Evolutionary conservation across 2,113 vertebrate genomes (phyloP).

Genomic region (Meleagris gallopavo): DNA sequence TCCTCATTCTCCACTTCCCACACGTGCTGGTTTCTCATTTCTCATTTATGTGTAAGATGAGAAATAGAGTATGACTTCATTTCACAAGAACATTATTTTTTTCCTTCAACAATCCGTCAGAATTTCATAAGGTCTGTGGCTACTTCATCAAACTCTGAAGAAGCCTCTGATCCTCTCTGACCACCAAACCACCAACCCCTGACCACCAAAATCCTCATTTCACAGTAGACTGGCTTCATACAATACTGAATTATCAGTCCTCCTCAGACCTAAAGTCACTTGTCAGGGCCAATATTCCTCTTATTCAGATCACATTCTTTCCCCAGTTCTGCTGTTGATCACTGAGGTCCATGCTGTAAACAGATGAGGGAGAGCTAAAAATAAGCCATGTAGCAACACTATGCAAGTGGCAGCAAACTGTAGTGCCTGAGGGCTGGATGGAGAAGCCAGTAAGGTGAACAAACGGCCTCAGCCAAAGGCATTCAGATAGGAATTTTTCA

Average conservation of each 20-base stretch:
- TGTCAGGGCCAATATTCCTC: background rate
- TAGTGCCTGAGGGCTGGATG: background rate
- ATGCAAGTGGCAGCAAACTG: background rate
- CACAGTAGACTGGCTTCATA: background rate
- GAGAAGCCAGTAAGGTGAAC: background rate
- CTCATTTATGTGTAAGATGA: background rate
- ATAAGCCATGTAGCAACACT: background rate
- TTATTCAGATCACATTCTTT: background rate
- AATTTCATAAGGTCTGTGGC: background rate
- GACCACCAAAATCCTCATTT: background rate
- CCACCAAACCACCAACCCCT: too few species aligned
- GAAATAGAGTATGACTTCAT: background rate
- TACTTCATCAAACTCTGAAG: background rate
- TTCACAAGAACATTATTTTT: background rate
- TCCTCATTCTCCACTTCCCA: background rate
- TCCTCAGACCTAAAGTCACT: background rate
- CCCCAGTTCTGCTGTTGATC: background rate
- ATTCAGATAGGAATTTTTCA: fast-evolving
- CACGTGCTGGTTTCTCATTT: background rate
- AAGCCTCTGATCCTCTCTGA: background rate
- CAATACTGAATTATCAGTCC: background rate
- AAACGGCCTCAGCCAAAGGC: background rate
- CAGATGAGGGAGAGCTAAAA: background rate
- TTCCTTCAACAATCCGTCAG: background rate
- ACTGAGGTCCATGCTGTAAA: background rate